Conservation (phyloP, 2,113 vertebrate genomes). For the Actenoides hombroni region DNA sequence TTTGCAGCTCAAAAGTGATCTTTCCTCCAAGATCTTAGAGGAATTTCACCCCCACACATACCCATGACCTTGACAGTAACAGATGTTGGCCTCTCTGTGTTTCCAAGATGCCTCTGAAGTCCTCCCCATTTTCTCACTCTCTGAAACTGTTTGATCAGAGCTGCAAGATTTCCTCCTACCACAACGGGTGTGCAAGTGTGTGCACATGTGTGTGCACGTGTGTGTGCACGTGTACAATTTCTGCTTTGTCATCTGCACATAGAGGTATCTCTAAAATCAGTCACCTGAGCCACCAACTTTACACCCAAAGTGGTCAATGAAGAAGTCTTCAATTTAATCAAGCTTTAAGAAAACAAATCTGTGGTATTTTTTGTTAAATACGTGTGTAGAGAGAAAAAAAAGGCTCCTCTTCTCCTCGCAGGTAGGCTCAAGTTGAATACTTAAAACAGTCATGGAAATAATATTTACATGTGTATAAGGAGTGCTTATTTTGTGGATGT, state of each 20-base stretch:
- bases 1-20: neutral
- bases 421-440: neutral
- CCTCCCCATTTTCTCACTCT: neutral
- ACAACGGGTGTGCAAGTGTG: accelerated
- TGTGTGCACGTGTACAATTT: neutral
- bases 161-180: neutral
- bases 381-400: neutral
- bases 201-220: neutral
- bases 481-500: neutral
- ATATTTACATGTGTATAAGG: neutral
- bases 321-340: neutral
- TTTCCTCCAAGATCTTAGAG: neutral
- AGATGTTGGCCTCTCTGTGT: neutral
- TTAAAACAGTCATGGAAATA: neutral
- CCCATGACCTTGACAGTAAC: neutral
- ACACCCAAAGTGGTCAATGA: neutral
- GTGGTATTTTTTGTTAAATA: neutral
- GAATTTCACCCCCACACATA: neutral
- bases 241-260: neutral
- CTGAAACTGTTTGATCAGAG: neutral
- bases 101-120: neutral
- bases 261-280: neutral
- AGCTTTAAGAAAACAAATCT: neutral
- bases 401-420: neutral
- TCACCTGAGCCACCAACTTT: neutral